Base-by-base conservation (phyloP, 1,140 invertebrate genomes). In the Tribolium castaneum region DNA sequence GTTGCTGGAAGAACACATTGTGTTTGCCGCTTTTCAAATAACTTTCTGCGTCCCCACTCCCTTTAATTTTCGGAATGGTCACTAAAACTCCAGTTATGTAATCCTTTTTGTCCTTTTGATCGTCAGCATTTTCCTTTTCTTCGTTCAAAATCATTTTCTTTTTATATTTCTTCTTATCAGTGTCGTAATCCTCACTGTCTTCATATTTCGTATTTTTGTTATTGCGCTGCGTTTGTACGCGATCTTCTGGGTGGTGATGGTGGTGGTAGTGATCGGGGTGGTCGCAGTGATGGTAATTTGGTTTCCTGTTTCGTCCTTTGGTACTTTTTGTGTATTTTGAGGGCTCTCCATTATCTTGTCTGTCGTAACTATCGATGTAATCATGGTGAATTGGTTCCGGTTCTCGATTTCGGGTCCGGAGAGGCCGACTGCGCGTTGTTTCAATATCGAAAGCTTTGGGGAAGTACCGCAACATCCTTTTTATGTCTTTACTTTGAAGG, bases 1-100 rank as follows among this genome's bases (percentile, higher is more conserved):
- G 25, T 51, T 73, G 5, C 13, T 51, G 30, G 25, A 73, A 54
- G 10, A 73, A 52, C 25, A 62, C 45, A 70, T 56, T 80, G 12
- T 73, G 54, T 52, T 74, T 66, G 9, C 12, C 7, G 5, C 66
- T 56, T 45, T 49, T 62, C 14, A 45, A 25, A 66, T 76, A 62
- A 45, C 9, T 9, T 14, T 45, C 22, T 6, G 45, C 19, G 6
- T 45, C 35, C 16, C 14, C 74, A 1, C 19, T 1, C 14, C 9
- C 12, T 12, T 49, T 73, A 39, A 71, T 56, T 78, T 51, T 78
- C 7, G 70, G 70, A 30, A 78, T 72, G 10, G 22, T 59, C 9
- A 25, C 35, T 45, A 77, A 50, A 52, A 70, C 51, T 45, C 70
- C 51, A 25, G 76, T 62, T 9, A 66, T 16, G 54, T 76, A 76